Conservation (phyloP, 2,797 vertebrate genomes). For the Thamnophis elegans region DNA sequence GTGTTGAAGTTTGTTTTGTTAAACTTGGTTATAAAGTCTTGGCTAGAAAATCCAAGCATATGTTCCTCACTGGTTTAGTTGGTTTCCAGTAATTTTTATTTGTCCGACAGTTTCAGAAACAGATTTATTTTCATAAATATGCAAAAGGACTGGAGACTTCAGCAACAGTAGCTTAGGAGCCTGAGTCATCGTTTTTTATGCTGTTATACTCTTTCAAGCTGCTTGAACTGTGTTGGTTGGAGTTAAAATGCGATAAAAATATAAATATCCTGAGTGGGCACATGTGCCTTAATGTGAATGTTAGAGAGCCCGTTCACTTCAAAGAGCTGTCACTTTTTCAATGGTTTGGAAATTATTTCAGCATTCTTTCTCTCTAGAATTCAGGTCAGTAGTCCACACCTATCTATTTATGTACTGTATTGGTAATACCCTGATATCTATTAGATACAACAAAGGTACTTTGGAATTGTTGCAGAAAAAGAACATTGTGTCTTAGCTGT, state of each 20-base stretch:
- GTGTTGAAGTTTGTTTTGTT: slow-evolving; percentile 70
- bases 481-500: background rate
- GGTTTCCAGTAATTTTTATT: slow-evolving; percentile 65
- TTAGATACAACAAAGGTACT: background rate
- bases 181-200: slow-evolving; percentile 34
- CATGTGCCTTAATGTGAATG: background rate
- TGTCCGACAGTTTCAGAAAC: slow-evolving; percentile 68
- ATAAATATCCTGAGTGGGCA: background rate
- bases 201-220: slow-evolving; percentile 15
- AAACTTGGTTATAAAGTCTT: slow-evolving; percentile 70
- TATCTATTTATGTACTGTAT: background rate
- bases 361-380: background rate
- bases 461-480: background rate
- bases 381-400: background rate
- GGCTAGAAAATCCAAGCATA: slow-evolving; percentile 65
- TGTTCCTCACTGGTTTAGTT: slow-evolving; percentile 66
- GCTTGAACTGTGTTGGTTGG: slow-evolving; percentile 37
- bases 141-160: slow-evolving; percentile 49
- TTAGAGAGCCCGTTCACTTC: too few species aligned
- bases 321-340: background rate
- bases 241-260: background rate
- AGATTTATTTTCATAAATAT: slow-evolving; percentile 49
- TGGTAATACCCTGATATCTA: background rate
- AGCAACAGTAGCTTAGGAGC: slow-evolving; percentile 14
- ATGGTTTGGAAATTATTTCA: background rate